Evolutionary conservation across 2,888 invertebrate species (phyloP), one percentile per base, ranked within the genome.

Genomic region (Dolomedes plantarius): DNA sequence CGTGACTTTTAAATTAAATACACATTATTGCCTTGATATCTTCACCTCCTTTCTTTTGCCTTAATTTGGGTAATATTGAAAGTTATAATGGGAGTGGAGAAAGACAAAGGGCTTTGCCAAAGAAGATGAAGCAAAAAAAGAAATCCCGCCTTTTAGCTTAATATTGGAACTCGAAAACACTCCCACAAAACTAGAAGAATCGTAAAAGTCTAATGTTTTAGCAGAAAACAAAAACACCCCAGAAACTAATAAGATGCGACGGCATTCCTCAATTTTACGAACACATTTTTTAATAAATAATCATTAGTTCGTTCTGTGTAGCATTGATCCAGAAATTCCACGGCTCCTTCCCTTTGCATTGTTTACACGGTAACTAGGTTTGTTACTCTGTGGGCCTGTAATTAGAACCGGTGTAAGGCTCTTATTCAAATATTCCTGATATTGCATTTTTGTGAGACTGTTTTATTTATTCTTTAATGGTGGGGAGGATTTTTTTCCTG

Each of bases 221-320:
- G 3, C 11, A 1, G 23, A 56, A 23, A 56, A 23, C 5, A 23
- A 46, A 46, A 46, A 23, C 56, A 23, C 5, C 19, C 56, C 5
- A 19, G 56, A 56, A 56, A 56, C 56, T 56, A 56, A 56, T 56
- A 56, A 56, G 5, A 56, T 6, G 11, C 23, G 23, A 56, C 56
- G 56, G 56, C 56, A 56, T 56, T 56, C 56, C 56, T 23, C 56
- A 56, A 56, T 56, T 56, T 56, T 56, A 56, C 23, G 5, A 11
- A 23, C 56, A 56, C 56, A 6, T 46, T 69, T 78, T 78, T 78
- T 78, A 78, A 78, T 78, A 78, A 78, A 78, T 71, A 78, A 71
- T 78, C 78, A 78, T 78, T 71, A 78, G 71, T 64, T 23, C 46
- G 13, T 62, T 78, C 28, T 67, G 69, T 67, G 69, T 78, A 56